phyloP scores from a whole-genome alignment of 2,888 invertebrate genomes.

The Drosophila meridionalis region DNA sequence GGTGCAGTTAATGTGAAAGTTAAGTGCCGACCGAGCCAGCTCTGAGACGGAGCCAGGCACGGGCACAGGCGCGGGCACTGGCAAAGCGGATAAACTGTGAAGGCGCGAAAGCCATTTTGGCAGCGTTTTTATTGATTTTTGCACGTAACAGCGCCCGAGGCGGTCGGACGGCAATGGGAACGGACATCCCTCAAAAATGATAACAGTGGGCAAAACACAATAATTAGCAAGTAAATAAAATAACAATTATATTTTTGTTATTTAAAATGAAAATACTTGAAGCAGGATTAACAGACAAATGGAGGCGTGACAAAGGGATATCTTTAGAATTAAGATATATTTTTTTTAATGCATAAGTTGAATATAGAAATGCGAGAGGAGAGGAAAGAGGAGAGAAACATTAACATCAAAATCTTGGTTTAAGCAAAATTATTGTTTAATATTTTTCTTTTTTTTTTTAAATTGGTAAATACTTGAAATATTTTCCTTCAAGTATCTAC shows the following conservation, averaged over 20 bases:
- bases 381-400: no score
- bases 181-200: constrained; percentile 22
- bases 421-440: no score
- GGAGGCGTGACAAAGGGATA: neutral
- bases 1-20: constrained; percentile 65
- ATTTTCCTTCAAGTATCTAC: no score
- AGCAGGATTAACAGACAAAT: neutral
- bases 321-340: no score
- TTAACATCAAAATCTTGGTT: no score
- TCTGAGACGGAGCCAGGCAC: neutral
- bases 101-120: constrained; percentile 71
- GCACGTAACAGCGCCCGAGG: constrained; percentile 34
- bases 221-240: neutral
- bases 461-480: no score
- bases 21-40: constrained; percentile 35
- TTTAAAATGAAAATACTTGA: neutral
- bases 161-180: constrained; percentile 5
- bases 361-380: no score
- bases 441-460: no score
- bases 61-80: neutral
- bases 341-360: no score
- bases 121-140: constrained; percentile 73
- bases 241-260: neutral
- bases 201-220: constrained; percentile 32
- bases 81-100: constrained; percentile 63